These are phyloP conservation scores for Cavia porcellus DNA, from an alignment of 2,113 vertebrate species.

Conservation along the genomic window DNA sequence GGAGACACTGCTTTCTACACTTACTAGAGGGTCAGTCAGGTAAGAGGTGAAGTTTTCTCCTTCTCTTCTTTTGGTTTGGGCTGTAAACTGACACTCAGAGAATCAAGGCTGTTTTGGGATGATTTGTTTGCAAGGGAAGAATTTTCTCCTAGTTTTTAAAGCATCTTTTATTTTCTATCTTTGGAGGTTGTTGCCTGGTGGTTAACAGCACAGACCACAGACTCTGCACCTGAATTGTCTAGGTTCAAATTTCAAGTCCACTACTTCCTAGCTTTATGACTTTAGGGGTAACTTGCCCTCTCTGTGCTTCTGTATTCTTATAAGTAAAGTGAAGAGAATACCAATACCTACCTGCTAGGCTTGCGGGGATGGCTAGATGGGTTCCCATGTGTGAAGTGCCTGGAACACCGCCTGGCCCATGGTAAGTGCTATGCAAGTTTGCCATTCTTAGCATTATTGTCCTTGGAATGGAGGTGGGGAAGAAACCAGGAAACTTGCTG, in stretches of 20 bases:
- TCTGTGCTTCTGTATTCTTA: neutral
- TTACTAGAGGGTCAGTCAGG: neutral
- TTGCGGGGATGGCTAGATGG: neutral
- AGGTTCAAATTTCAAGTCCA: neutral
- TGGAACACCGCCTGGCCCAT: neutral
- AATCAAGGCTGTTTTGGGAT: neutral
- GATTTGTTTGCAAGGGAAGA: neutral
- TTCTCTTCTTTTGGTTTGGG: neutral
- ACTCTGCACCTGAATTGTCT: neutral
- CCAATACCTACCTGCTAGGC: neutral
- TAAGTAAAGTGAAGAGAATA: neutral
- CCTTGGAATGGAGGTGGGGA: constrained; percentile 7
- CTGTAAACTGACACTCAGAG: neutral
- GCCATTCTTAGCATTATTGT: neutral
- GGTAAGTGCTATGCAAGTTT: neutral
- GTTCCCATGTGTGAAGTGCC: neutral
- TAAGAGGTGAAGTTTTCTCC: neutral
- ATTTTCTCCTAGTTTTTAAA: neutral
- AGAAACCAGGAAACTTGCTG: neutral
- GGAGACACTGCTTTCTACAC: neutral
- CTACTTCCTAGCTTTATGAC: constrained; percentile 10
- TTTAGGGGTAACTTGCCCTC: neutral
- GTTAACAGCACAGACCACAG: neutral
- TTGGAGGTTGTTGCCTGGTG: neutral
- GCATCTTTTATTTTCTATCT: neutral